A percentile compares a stretch with the other conserved stretches of the same genome.
Conservation (phyloP, 2,888 invertebrate species). For the Perizoma flavofasciatum region DNA sequence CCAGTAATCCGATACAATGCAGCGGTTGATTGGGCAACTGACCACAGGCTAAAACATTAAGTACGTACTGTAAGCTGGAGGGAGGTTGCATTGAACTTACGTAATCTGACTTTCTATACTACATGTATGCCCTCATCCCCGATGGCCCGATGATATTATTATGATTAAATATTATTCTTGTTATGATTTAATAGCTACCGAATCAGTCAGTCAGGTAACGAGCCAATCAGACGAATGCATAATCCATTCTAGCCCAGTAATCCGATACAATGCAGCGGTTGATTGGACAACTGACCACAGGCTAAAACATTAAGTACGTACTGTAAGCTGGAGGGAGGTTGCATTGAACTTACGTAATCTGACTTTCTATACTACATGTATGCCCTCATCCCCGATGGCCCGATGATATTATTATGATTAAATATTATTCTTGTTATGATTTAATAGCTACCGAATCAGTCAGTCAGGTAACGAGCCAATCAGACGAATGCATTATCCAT, state of each 20-base stretch:
- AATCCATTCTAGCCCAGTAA: not conserved
- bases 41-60: not conserved
- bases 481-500: constrained; percentile 2
- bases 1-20: not conserved
- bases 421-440: not conserved
- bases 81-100: too few species aligned
- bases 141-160: too few species aligned
- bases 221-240: constrained; percentile 3
- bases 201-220: not conserved
- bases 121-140: too few species aligned
- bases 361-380: too few species aligned
- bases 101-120: too few species aligned
- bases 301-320: not conserved
- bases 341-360: too few species aligned
- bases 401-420: too few species aligned
- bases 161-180: too few species aligned
- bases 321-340: too few species aligned
- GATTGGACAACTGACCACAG: constrained; percentile 1
- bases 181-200: not conserved
- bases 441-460: not conserved
- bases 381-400: too few species aligned
- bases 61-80: too few species aligned
- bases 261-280: not conserved
- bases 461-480: not conserved
- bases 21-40: constrained; percentile 1